Percentiles rank a stretch among this genome's conserved stretches.
phyloP scores from a whole-genome alignment of 2,113 vertebrate species.

The Pangasianodon gigas region DNA sequence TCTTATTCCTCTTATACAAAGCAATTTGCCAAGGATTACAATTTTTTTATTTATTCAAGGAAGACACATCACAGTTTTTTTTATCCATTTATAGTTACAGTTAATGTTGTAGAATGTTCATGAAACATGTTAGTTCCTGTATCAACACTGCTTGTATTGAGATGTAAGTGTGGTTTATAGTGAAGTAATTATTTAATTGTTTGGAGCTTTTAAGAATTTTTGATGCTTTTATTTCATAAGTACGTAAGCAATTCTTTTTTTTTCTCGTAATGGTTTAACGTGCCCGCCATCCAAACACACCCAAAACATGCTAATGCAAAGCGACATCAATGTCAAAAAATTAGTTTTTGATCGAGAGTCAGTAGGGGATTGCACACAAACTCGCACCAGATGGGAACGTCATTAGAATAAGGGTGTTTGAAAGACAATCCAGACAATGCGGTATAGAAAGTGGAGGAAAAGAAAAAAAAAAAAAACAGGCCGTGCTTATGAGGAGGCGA shows the following conservation, averaged over 20 bases:
- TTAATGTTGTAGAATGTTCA: too few species aligned
- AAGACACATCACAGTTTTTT: background rate
- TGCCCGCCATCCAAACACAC: background rate
- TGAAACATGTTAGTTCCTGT: too few species aligned
- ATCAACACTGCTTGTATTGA: too few species aligned
- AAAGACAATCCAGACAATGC: conserved; percentile 50
- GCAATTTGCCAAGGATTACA: too few species aligned
- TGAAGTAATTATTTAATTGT: background rate
- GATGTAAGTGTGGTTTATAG: too few species aligned
- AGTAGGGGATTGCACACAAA: conserved; percentile 32
- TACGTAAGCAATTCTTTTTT: background rate
- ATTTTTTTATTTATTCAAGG: too few species aligned
- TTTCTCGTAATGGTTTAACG: background rate
- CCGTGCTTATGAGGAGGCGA: conserved; percentile 33
- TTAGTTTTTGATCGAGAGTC: conserved; percentile 1
- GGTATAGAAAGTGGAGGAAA: background rate
- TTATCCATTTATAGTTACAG: background rate
- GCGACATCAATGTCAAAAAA: conserved; percentile 43
- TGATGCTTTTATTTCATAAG: background rate
- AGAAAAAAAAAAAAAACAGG: background rate
- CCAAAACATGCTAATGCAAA: conserved; percentile 25
- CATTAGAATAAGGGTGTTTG: conserved; percentile 46
- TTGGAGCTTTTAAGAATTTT: too few species aligned
- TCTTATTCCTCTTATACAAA: too few species aligned
- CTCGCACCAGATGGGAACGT: conserved; percentile 48